These are phyloP conservation scores for Thunnus thynnus DNA, from an alignment of 2,113 vertebrate species.

Conservation along the genomic window DNA sequence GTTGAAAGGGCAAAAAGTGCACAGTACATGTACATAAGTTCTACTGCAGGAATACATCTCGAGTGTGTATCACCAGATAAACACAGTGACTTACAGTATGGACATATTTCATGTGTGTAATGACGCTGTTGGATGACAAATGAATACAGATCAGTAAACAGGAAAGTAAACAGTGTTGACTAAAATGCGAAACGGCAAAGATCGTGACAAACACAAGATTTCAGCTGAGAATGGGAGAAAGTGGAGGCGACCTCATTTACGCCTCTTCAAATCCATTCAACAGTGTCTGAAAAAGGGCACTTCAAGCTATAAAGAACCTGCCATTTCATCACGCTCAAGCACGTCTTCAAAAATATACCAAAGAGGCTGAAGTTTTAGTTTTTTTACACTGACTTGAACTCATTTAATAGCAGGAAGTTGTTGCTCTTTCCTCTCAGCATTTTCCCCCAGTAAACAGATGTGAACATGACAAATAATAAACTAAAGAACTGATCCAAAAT, in stretches of 20 bases:
- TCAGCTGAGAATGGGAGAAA: background rate
- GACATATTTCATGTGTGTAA: background rate
- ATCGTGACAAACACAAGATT: background rate
- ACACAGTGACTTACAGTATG: background rate
- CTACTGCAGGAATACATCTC: background rate
- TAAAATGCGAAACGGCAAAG: background rate
- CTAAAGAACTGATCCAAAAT: background rate
- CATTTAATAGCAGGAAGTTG: slow-evolving; percentile 8
- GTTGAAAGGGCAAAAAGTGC: background rate
- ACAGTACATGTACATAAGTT: background rate
- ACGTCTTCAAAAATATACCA: background rate
- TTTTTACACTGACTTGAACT: background rate
- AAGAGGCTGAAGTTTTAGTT: background rate
- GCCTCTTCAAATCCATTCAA: slow-evolving; percentile 11
- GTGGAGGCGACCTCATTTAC: background rate
- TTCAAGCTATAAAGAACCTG: background rate
- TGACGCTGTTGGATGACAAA: background rate
- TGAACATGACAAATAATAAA: slow-evolving; percentile 11
- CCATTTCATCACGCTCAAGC: slow-evolving; percentile 2
- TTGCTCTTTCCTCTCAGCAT: background rate
- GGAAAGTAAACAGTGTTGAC: slow-evolving; percentile 3
- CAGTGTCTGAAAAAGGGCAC: background rate
- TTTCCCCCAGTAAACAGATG: accelerated
- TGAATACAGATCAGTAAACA: slow-evolving; percentile 10
- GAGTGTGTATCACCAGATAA: slow-evolving; percentile 8